Evolutionary conservation across 2,888 invertebrate species (phyloP), one percentile per base, ranked within the genome.

Genomic region (Arge pagana): DNA sequence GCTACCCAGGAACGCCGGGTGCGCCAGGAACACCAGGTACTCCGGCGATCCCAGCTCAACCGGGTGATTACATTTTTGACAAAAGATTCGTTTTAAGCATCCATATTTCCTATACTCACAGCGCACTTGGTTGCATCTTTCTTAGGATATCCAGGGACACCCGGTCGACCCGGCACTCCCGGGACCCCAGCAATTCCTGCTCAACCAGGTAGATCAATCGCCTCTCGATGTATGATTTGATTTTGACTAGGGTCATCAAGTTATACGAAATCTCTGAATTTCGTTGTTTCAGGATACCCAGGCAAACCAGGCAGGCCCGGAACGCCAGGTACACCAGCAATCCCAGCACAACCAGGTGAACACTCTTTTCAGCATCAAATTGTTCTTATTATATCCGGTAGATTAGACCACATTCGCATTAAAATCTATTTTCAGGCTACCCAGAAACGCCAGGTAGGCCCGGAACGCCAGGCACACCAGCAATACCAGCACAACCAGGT

Each of bases 261-360:
- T 36, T 28, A 60, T 65, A 28, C 53, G 56, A 3, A 23, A 26
- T 31, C 55, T 61, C 19, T 63, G 62, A 4, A 43, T 35, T 11
- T 60, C 78, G n/a, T n/a, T n/a, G n/a, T 75, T 8, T 33, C 62
- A 37, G 81, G 80, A 0, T 65, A 59, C 2, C 76, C 78, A 4
- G 74, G 75, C 37, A 71, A 74, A 1, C 78, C 76, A n/a, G 67
- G n/a, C n/a, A 59, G 56, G 2, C 61, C 65, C 4, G 60, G 74
- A 54, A 57, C 62, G 19, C 57, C 60, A 23, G 52, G 60, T 8
- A 39, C 45, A 16, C 61, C 60, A 2, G 56, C 58, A 21, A 30
- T 19, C 6, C 63, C 68, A 13, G 61, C 61, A 6, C 43, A 49
- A n/a, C 61, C 64, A 15, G 58, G 61, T n/a, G n/a, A 55, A 2